Base-by-base conservation (phyloP, 1,140 invertebrate species). In the Monochamus saltuarius region DNA sequence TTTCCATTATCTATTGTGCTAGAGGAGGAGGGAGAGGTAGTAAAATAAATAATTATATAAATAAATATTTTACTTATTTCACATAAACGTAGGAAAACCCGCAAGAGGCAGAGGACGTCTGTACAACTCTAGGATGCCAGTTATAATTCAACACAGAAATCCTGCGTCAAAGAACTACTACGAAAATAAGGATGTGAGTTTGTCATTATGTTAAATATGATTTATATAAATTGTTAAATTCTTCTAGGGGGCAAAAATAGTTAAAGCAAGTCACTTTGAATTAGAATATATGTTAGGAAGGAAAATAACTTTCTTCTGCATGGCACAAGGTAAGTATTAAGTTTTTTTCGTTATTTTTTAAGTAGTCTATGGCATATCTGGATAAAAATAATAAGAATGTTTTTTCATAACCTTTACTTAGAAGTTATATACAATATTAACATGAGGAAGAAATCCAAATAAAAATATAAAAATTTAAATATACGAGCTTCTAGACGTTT, bases 211-310 rank as follows among this genome's bases (percentile, higher is more conserved):
- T 29, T 29, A 29, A 29, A 29, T 29, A 29, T 29, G 22, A 29
- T 46, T 46, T 46, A 14, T 46, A 46, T 34, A 42, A 34, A 51
- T 42, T 51, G 16, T 42, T 40, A 38, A 7, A 36, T 53, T 13
- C 37, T 77, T 78, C 68, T 73, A 95, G 93, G 92, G 92, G 34
- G 93, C 94, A 0, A 93, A 92, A 80, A 95, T 96, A 62, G 75
- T 91, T 11, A 83, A 91, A 64, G 87, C 91, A 6, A 95, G 92
- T 1, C 92, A 95, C 77, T 96, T 95, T 78, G 93, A 95, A 79
- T 85, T 91, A 76, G 92, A 95, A 80, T 96, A 95, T 75, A 89
- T 92, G 62, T 74, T 96, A 61, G 94, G 94, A 3, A 91, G 95
- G 74, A 96, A 95, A 78, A 94, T 96, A 49, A 89, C 89, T 4